phyloP scores from a whole-genome alignment of 1,140 invertebrate species.

The silkworm (Bombyx mori) region ASM3026992v2 NC_085110.1:5800501-5801000 shows the following conservation, averaged over 20 bases:
- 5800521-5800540: conserved; percentile 61
- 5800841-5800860: too few relatives aligned
- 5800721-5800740: conserved; percentile 27
- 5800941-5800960: too few relatives aligned
- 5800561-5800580: conserved; percentile 90
- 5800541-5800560: conserved; percentile 76
- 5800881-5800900: conserved; percentile 3
- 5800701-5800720: conserved; percentile 4
- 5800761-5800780: conserved; percentile 44
- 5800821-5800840: too few relatives aligned
- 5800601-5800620: conserved; percentile 87
- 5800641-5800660: conserved; percentile 81
- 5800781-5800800: conserved; percentile 41
- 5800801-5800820: too few relatives aligned
- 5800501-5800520: too few relatives aligned
- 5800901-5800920: not conserved
- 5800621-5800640: conserved; percentile 93
- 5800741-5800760: conserved; percentile 59
- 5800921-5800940: too few relatives aligned
- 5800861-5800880: not conserved
- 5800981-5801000: too few relatives aligned
- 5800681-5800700: conserved; percentile 66
- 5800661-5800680: conserved; percentile 77
- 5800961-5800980: too few relatives aligned
- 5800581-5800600: conserved; percentile 94